A percentile compares a stretch with the other conserved stretches of the same genome.
phyloP scores from a whole-genome alignment of 2,113 vertebrate genomes.

The Shinisaurus crocodilurus region DNA sequence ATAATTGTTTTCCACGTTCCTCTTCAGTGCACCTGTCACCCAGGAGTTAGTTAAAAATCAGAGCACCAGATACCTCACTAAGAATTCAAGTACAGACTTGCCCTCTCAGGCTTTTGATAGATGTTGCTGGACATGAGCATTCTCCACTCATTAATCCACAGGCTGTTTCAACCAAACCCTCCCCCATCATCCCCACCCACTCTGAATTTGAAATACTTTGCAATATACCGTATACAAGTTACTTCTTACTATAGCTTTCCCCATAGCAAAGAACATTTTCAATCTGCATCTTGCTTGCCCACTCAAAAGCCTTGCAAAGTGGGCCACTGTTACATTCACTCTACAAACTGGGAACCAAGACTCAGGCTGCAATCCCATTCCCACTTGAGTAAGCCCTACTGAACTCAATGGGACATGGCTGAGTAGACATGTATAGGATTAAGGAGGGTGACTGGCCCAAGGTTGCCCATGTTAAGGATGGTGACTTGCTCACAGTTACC shows the following conservation, averaged over 20 bases:
- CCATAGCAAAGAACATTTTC: neutral
- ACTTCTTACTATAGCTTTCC: neutral
- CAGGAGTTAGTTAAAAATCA: neutral
- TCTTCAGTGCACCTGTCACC: neutral
- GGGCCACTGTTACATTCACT: neutral
- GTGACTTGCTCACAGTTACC: too few relatives aligned
- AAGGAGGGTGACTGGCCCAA: neutral
- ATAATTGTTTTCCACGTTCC: too few relatives aligned
- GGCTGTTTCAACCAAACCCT: neutral
- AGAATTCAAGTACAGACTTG: neutral
- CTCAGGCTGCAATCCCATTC: neutral
- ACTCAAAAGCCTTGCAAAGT: neutral
- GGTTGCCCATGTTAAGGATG: neutral
- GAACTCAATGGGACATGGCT: neutral
- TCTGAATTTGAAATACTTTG: neutral
- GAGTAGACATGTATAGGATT: too few relatives aligned
- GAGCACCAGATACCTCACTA: neutral
- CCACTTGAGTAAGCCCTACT: neutral
- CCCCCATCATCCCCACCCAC: neutral
- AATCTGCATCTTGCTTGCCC: neutral
- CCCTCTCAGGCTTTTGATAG: neutral
- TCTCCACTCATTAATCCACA: neutral
- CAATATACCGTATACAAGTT: neutral
- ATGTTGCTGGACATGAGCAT: neutral
- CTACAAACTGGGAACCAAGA: neutral